phyloP scores from a whole-genome alignment of 1,140 invertebrate genomes.

The Apolygus lucorum region DNA sequence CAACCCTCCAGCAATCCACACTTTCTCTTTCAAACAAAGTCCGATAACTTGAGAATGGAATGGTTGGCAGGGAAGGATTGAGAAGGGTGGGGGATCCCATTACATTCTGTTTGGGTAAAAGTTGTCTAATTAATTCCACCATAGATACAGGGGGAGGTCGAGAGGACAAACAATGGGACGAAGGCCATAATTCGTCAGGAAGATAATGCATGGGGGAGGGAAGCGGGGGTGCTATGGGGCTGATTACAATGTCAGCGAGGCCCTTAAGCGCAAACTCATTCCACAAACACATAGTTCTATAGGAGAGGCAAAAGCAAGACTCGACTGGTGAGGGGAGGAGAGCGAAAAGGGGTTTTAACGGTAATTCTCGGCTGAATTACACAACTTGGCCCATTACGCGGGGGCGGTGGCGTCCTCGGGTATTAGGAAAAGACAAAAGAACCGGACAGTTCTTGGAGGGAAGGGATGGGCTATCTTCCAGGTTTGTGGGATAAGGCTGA shows the following conservation, averaged over 20 bases:
- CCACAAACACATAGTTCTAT: slow-evolving; percentile 21
- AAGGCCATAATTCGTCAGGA: slow-evolving; percentile 23
- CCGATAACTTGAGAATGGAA: background rate
- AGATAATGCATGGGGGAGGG: slow-evolving; percentile 22
- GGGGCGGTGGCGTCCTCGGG: background rate
- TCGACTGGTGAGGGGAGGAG: background rate
- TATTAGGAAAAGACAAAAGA: background rate
- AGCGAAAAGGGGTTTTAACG: background rate
- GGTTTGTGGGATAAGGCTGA: no score
- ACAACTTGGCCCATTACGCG: slow-evolving; percentile 18
- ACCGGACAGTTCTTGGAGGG: background rate
- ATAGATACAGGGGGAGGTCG: background rate
- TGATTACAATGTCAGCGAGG: slow-evolving; percentile 20
- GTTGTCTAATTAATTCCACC: slow-evolving; percentile 28
- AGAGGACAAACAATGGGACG: slow-evolving; percentile 21
- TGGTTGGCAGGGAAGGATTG: background rate
- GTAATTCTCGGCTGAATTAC: slow-evolving; percentile 19
- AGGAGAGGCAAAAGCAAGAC: background rate
- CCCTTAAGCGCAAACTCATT: slow-evolving; percentile 22
- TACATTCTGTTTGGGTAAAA: slow-evolving; percentile 25
- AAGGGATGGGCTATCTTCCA: no score
- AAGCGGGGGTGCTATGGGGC: background rate
- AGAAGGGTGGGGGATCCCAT: slow-evolving; percentile 10
- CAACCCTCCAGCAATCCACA: no score
- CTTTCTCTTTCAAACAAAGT: background rate